Evolutionary conservation across 2,113 vertebrate species (phyloP).

Genomic region (Oryzias melastigma): DNA sequence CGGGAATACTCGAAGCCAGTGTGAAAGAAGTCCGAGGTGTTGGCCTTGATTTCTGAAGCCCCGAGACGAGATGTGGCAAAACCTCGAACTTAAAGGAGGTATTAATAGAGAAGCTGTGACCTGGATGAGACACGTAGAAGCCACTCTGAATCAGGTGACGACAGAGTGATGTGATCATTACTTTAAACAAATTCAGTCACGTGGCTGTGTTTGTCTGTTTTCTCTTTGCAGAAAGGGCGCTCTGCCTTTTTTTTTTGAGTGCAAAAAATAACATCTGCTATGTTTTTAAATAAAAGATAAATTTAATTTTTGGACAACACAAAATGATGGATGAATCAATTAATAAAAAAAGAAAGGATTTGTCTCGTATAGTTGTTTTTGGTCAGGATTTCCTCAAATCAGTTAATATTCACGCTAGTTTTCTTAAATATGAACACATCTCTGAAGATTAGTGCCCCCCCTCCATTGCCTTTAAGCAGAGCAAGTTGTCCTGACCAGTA

Average conservation of each 20-base stretch:
- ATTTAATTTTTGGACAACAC: too few species aligned
- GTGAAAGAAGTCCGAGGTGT: too few species aligned
- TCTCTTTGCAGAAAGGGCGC: neutral
- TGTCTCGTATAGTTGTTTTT: too few species aligned
- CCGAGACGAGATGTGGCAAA: neutral
- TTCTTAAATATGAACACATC: too few species aligned
- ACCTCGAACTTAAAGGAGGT: neutral
- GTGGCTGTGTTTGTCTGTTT: neutral
- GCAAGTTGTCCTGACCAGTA: conserved; percentile 18
- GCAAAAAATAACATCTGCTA: too few species aligned
- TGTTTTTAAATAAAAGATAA: too few species aligned
- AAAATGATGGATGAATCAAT: too few species aligned
- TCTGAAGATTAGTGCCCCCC: too few species aligned
- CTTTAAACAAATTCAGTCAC: neutral
- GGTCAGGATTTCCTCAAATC: too few species aligned
- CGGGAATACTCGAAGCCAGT: neutral
- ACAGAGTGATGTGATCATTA: neutral
- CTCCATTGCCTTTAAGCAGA: neutral
- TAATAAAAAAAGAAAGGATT: too few species aligned
- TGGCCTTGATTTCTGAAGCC: neutral
- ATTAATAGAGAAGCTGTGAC: neutral
- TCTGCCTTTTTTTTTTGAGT: too few species aligned
- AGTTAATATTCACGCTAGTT: too few species aligned
- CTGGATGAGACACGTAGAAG: neutral
- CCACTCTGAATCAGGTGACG: neutral